Base-by-base conservation (phyloP, 2,113 vertebrate species). In the Odontesthes bonariensis region DNA sequence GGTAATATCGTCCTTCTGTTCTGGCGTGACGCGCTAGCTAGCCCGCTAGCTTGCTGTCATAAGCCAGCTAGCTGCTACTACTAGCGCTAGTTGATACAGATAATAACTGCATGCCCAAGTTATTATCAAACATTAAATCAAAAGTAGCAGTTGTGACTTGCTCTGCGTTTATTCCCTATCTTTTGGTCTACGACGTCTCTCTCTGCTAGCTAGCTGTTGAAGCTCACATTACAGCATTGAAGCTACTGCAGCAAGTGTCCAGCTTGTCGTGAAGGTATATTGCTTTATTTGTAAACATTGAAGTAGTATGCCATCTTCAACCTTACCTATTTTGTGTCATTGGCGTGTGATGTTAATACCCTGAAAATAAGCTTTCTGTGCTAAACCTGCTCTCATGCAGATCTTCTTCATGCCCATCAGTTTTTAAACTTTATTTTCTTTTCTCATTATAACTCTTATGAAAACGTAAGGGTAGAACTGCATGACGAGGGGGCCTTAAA, bases 31-130 rank as follows among this genome's bases (percentile, higher is more conserved):
- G 67, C 32, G 59, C 38, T 77, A 61, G 64, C 81, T 61, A 42
- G 44, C 19, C 12, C 13, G 82, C 75, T 85, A 85, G 22, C 74
- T 2, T 44, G 65, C 32, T 44, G 27, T 2, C 62, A 16, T 5
- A 22, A 8, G n/a, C 55, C 27, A 47, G 4, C 2, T 52, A 33
- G 3, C 52, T 40, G 46, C 17, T 33, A 7, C 23, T 56, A 0
- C 40, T 35, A 60, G 16, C 68, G 17, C 11, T 6, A 9, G 51
- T 53, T 44, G 9, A 42, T 5, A 10, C 14, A 5, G 19, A n/a
- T 20, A 33, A 33, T 46, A 16, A 49, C 46, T 49, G 9, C 46
- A 5, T 13, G 16, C 19, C 46, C 4, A n/a, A 49, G 46, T 49
- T 49, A 12, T 19, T n/a, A 49, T 49, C 1, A 6, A 49, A 49